Base-by-base conservation (phyloP, 2,113 vertebrate species). In the Onychostoma macrolepis region DNA sequence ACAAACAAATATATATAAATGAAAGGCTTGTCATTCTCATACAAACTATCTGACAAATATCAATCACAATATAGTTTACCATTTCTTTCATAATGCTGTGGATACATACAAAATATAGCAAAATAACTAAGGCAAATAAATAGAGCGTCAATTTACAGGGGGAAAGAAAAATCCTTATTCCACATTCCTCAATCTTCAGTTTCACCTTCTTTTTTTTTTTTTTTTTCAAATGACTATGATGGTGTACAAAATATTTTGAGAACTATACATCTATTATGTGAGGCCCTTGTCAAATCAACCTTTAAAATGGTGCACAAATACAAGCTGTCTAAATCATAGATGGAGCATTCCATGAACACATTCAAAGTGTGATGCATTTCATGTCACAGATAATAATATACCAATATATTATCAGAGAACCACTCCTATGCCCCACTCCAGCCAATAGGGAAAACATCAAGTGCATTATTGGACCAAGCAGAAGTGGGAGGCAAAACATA, bases 51-150 rank as follows among this genome's bases (percentile, higher is more conserved):
- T 90, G 92, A 92, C 91, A 92, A 92, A 94, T 91, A 93, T 84
- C 38, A 92, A 94, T 93, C 92, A 94, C 93, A 92, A 92, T 92
- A 93, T 91, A 92, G 89, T 93, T 91, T 92, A 93, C 92, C 90
- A 92, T 92, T 94, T 93, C 15, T 92, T 89, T 90, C 92, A 91
- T 95, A 95, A 96, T 94, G 94, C 84, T 92, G 94, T 91, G 94
- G 95, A 95, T 96, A 96, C 95, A 94, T 96, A 96, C 90, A 96
- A 95, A 96, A 95, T 93, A 94, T 95, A 95, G 94, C 95, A 95
- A 96, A 96, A 94, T 96, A 96, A 96, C 96, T 96, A 96, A 96
- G 94, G 95, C 96, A 96, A 97, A 97, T 97, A 97, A 97, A 97
- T 97, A 96, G 95, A 96, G 94, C 93, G 96, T 95, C 93, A 95